These are phyloP conservation scores for Agraylea sexmaculata DNA, from an alignment of 1,140 invertebrate species.

Conservation along the genomic window DNA sequence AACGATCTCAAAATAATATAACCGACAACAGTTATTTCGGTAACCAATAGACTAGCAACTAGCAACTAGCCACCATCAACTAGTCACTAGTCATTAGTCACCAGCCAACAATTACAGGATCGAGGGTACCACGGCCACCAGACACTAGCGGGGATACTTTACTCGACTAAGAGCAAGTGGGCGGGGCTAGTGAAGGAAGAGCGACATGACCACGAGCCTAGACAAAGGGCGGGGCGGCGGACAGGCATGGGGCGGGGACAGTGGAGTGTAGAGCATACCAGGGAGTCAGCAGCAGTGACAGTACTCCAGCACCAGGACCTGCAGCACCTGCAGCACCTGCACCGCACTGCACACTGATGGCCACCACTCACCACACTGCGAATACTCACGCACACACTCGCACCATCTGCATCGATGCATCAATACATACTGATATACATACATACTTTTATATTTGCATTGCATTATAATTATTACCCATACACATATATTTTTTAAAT, in stretches of 20 bases:
- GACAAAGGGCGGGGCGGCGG: neutral
- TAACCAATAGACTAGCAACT: too few species aligned
- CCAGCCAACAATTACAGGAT: neutral
- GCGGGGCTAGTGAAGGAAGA: neutral
- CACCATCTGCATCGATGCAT: too few species aligned
- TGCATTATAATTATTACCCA: too few species aligned
- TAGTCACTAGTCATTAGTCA: too few species aligned
- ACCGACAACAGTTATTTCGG: too few species aligned
- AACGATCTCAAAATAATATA: too few species aligned
- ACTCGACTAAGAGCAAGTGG: neutral
- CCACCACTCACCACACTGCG: too few species aligned
- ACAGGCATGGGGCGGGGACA: conserved; percentile 1
- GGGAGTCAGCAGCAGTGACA: neutral
- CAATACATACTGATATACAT: too few species aligned
- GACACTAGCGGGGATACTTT: neutral
- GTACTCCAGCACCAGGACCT: neutral
- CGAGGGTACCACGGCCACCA: neutral
- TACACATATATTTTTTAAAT: too few species aligned
- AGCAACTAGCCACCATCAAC: too few species aligned
- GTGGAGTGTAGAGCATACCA: conserved; percentile 3
- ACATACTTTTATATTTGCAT: too few species aligned
- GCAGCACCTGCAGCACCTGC: neutral
- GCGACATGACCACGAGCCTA: neutral
- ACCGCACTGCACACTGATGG: conserved; percentile 26
- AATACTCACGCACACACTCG: too few species aligned